Conservation (phyloP, 2,113 vertebrate species). For the Campylomormyrus tamandua region DNA sequence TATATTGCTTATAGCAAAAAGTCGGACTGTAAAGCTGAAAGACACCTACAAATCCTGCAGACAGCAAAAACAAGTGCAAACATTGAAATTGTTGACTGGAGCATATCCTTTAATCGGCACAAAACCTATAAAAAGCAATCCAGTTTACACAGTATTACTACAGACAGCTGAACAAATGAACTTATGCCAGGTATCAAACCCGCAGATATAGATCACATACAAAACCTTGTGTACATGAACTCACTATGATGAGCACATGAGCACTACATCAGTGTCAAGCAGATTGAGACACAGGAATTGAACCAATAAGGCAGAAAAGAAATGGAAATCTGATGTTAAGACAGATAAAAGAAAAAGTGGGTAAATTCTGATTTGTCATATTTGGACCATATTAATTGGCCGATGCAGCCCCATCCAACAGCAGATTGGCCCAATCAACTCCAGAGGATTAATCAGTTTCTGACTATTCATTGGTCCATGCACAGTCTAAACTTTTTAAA, state of each 20-base stretch:
- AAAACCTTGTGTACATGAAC: background rate
- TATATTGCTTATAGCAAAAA: background rate
- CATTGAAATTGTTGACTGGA: background rate
- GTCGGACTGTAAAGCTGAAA: background rate
- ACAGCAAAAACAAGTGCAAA: background rate
- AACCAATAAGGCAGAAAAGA: background rate
- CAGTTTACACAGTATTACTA: background rate
- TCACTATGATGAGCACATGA: background rate
- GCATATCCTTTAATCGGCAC: background rate
- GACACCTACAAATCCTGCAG: background rate
- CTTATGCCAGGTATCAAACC: background rate
- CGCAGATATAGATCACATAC: background rate
- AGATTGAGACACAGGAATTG: background rate
- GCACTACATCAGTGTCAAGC: background rate
- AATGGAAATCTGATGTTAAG: background rate
- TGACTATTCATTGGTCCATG: background rate
- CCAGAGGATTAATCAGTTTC: too few species aligned
- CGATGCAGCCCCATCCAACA: background rate
- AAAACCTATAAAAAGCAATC: background rate
- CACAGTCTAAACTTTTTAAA: background rate
- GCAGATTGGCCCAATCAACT: too few species aligned
- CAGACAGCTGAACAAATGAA: background rate
- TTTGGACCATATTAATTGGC: background rate
- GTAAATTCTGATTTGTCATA: background rate
- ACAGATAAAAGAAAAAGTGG: background rate